phyloP scores from a whole-genome alignment of 2,113 vertebrate genomes.

The Trichechus manatus region DNA sequence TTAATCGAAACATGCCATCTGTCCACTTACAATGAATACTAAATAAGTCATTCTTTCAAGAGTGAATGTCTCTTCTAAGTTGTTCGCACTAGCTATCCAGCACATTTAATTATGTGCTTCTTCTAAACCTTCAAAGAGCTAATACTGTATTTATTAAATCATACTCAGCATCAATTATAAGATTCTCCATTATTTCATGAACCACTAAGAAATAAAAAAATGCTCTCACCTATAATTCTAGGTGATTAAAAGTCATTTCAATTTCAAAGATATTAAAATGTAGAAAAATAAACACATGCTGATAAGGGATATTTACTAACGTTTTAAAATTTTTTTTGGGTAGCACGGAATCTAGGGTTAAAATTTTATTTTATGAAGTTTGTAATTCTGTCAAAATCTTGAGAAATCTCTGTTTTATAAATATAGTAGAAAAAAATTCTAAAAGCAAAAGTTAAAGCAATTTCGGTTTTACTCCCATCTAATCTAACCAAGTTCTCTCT shows the following conservation, averaged over 20 bases:
- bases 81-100: neutral
- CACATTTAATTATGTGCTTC: neutral
- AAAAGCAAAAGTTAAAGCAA: slow-evolving; percentile 25
- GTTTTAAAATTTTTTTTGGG: neutral
- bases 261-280: slow-evolving; percentile 16
- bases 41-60: neutral
- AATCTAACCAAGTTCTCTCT: neutral
- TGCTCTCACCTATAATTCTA: neutral
- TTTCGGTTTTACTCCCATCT: slow-evolving; percentile 27
- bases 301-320: neutral
- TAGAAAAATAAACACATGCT: neutral
- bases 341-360: neutral
- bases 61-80: neutral
- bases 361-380: neutral
- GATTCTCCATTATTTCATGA: neutral
- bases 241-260: neutral
- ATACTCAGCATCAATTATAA: neutral
- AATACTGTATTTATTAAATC: neutral
- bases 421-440: neutral
- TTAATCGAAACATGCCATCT: neutral
- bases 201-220: neutral
- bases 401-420: neutral
- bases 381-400: neutral
- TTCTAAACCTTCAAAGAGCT: neutral
- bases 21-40: neutral